phyloP scores from a whole-genome alignment of 1,140 invertebrate species.

The Drosophila guanche region DNA sequence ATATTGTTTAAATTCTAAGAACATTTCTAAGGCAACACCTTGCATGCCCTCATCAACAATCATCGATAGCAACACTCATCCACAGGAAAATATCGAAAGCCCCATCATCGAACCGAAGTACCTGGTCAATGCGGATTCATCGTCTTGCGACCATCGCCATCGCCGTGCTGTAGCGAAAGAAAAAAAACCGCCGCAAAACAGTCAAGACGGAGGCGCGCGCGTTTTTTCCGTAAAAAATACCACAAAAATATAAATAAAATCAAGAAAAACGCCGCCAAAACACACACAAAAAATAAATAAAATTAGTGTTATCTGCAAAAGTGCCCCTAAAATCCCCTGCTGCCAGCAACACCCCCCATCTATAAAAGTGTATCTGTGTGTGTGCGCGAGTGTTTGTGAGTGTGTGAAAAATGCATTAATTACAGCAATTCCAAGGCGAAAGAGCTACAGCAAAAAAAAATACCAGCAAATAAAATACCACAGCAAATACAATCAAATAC shows the following conservation, averaged over 20 bases:
- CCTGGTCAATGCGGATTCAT: no score
- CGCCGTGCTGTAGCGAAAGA: no score
- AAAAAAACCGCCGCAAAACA: no score
- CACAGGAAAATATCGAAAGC: no score
- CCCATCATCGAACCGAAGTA: no score
- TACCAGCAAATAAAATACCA: constrained; percentile 46
- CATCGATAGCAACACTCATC: no score
- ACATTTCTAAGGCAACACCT: no score
- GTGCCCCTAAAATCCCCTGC: constrained; percentile 24
- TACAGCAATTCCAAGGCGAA: constrained; percentile 54
- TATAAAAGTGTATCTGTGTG: constrained; percentile 24
- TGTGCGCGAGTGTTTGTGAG: constrained; percentile 54
- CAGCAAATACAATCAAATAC: constrained; percentile 67
- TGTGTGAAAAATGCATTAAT: constrained; percentile 78
- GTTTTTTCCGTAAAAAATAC: no score
- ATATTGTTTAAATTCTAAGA: no score
- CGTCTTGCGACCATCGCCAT: no score
- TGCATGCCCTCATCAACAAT: no score
- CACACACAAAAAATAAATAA: constrained; percentile 57
- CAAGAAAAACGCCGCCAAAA: constrained; percentile 73
- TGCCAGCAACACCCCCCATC: constrained; percentile 12
- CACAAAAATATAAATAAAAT: constrained; percentile 5
- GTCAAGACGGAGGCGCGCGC: no score
- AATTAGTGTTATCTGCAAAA: constrained; percentile 34
- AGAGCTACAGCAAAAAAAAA: constrained; percentile 26